Base-by-base conservation (phyloP, 1,140 invertebrate genomes). In the Microplitis mediator region DNA sequence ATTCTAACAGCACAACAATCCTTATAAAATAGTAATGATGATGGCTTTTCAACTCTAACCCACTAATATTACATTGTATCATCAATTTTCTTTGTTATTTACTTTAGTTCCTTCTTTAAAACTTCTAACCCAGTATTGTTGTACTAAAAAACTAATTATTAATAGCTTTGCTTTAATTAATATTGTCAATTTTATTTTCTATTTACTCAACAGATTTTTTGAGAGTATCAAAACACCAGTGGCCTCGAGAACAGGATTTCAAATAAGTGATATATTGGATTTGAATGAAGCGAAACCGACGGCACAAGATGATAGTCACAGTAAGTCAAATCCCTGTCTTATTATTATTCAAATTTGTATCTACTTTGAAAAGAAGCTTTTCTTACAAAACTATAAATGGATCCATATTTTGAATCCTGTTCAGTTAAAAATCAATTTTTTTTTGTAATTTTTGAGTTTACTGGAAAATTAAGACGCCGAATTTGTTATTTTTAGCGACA, bases 181-280 rank as follows among this genome's bases (percentile, higher is more conserved):
- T 71, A 23, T 66, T 34, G 13, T 13, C 39, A 56, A 4, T 62
- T 52, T 45, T 45, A 45, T 4, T 16, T 54, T 50, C n/a, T 58
- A 51, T 63, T 63, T 35, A 32, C 81, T 74, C 86, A 87, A 9
- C 83, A 89, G 89, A 80, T 76, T 89, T 58, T 77, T 89, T 56
- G 88, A 89, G 72, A 88, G 86, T 63, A 89, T 89, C 78, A 89
- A 89, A 79, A 88, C 89, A 81, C 87, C 86, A 9, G 71, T 67
- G 14, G 39, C 71, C 2, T 67, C 71, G 3, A 80, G 85, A 11
- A 80, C 92, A 0, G 91, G 92, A 45, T 94, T 94, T 78, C 92
- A 93, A 79, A 93, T 94, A 77, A 92, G 91, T 65, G 93, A 94
- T 79, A 93, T 94, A 76, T 82, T 94, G 56, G 92, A 93, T 32